Percentiles rank a stretch among this genome's conserved stretches.
These are phyloP conservation scores for Syngnathoides biaculeatus DNA, from an alignment of 2,113 vertebrate species.

Conservation along the genomic window DNA sequence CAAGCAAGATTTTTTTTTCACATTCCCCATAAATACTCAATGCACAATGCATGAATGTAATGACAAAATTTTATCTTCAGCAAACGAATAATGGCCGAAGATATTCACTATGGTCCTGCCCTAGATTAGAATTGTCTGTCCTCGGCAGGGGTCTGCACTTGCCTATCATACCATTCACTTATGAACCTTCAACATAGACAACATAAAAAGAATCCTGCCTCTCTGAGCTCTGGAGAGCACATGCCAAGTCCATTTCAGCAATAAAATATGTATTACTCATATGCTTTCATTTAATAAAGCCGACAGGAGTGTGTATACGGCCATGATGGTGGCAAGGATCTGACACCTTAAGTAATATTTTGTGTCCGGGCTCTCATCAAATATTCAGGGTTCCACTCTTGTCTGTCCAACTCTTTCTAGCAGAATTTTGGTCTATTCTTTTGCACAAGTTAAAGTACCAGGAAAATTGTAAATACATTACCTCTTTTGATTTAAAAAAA, in stretches of 20 bases:
- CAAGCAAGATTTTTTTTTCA: too few species aligned
- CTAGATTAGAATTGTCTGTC: not conserved
- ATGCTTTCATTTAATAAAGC: conserved; percentile 24
- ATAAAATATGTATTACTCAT: conserved; percentile 46
- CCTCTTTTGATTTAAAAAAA: not conserved
- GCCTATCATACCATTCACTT: not conserved
- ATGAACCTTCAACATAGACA: conserved; percentile 17
- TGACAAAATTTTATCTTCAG: not conserved
- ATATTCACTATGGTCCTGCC: not conserved
- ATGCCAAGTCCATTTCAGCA: conserved; percentile 29
- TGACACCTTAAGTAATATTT: conserved; percentile 50
- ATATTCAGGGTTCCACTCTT: conserved; percentile 12
- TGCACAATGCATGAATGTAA: not conserved
- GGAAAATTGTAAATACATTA: conserved; percentile 5
- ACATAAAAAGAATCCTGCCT: not conserved
- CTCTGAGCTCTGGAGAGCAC: conserved; percentile 6
- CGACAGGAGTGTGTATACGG: conserved; percentile 13
- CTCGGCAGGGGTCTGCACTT: not conserved
- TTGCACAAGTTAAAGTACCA: conserved; percentile 7
- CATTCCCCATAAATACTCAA: not conserved
- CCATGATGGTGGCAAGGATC: conserved; percentile 13
- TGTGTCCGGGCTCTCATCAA: conserved; percentile 33
- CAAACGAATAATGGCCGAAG: not conserved
- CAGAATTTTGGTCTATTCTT: conserved; percentile 16
- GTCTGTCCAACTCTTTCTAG: conserved; percentile 6